phyloP scores from a whole-genome alignment of 2,888 invertebrate genomes.

The Apodemia zela region DNA sequence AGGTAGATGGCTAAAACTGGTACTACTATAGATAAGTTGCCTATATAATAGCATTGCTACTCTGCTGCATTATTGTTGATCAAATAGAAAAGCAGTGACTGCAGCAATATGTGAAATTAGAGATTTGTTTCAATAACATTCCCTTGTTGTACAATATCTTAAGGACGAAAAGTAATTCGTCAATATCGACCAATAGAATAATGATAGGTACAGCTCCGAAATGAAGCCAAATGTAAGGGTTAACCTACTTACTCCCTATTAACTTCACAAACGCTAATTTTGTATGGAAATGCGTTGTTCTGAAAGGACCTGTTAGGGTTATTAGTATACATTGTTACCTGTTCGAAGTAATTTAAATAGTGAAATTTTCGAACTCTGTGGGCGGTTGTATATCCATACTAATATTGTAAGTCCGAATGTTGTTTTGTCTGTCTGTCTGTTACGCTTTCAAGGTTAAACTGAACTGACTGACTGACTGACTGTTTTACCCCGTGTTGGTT shows the following conservation, averaged over 20 bases:
- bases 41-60: not conserved
- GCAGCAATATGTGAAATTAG: not conserved
- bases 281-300: not conserved
- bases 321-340: no score
- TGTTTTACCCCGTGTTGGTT: no score
- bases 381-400: not conserved
- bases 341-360: no score
- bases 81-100: not conserved
- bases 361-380: no score
- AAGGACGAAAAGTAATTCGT: not conserved
- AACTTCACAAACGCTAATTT: not conserved
- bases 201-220: conserved; percentile 47
- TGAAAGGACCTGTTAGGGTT: not conserved
- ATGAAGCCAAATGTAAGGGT: conserved; percentile 33
- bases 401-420: no score
- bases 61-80: not conserved
- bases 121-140: not conserved
- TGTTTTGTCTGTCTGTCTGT: no score
- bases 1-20: no score
- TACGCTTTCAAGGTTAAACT: no score
- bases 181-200: conserved; percentile 53
- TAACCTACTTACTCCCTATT: conserved; percentile 14
- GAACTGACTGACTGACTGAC: no score
- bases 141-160: not conserved
- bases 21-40: not conserved